Conservation (phyloP, 2,113 vertebrate genomes). For the Daubentonia madagascariensis region DNA sequence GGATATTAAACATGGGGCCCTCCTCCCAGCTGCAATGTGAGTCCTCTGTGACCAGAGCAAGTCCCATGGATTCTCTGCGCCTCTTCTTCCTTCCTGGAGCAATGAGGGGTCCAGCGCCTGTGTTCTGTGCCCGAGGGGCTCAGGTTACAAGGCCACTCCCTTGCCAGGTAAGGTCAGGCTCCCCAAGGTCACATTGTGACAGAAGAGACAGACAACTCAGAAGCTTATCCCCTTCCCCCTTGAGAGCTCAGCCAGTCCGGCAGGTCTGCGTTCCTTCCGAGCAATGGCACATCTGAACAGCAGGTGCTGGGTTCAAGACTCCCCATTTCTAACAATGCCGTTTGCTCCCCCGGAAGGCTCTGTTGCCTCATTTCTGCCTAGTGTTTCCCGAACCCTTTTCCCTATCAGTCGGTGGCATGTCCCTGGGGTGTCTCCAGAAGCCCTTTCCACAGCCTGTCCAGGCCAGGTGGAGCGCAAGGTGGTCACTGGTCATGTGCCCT, state of each 20-base stretch:
- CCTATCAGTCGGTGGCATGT: fast-evolving
- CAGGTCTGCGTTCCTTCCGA: too few relatives aligned
- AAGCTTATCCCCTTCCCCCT: too few relatives aligned
- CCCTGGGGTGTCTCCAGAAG: fast-evolving
- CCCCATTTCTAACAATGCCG: neutral
- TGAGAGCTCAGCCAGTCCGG: neutral
- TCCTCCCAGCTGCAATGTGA: too few relatives aligned
- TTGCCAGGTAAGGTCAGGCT: neutral
- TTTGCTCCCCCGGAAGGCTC: neutral
- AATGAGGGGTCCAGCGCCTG: neutral
- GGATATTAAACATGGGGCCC: neutral
- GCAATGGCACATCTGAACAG: neutral
- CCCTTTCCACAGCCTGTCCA: neutral
- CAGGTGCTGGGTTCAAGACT: neutral
- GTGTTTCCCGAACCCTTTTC: neutral
- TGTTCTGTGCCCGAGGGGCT: fast-evolving
- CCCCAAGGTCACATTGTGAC: fast-evolving
- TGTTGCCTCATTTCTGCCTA: fast-evolving
- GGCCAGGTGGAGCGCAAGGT: fast-evolving
- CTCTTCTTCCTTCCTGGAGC: neutral
- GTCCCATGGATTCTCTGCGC: too few relatives aligned
- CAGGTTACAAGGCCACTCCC: neutral
- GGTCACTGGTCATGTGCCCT: fast-evolving
- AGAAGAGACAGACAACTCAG: neutral
- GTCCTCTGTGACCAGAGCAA: too few relatives aligned